Conservation (phyloP, 2,113 vertebrate genomes). For the Oryzias melastigma region DNA sequence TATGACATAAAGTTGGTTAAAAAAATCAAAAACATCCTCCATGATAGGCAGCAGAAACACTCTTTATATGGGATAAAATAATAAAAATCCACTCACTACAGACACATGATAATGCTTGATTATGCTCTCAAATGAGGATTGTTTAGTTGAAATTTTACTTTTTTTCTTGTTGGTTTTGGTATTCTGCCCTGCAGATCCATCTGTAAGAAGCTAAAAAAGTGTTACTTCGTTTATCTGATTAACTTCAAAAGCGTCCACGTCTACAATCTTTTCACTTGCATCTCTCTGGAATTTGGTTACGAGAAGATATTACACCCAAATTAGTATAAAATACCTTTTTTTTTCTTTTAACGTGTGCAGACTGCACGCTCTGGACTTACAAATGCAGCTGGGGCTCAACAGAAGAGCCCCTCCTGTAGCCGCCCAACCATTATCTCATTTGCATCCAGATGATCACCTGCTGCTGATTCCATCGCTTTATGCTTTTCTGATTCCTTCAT, state of each 20-base stretch:
- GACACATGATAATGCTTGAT: not conserved
- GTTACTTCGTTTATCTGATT: too few relatives aligned
- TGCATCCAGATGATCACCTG: constrained; percentile 51
- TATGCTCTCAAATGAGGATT: not conserved
- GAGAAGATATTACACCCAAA: too few relatives aligned
- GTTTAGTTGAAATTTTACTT: too few relatives aligned
- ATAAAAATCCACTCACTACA: constrained; percentile 1
- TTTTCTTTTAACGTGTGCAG: constrained; percentile 82
- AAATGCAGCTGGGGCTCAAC: constrained; percentile 84
- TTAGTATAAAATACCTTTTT: not conserved
- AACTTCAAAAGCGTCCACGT: too few relatives aligned
- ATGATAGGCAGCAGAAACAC: not conserved
- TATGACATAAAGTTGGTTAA: constrained; percentile 6
- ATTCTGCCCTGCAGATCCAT: too few relatives aligned
- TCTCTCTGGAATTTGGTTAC: not conserved
- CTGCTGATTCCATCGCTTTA: constrained; percentile 33
- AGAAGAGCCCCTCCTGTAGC: constrained; percentile 20
- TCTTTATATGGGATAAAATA: constrained; percentile 7
- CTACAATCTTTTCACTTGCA: not conserved
- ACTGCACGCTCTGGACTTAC: constrained; percentile 89
- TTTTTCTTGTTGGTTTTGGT: too few relatives aligned
- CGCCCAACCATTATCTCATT: constrained; percentile 44
- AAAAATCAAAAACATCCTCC: constrained; percentile 17
- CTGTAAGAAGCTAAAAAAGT: too few relatives aligned
- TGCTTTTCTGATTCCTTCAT: constrained; percentile 31